Evolutionary conservation across 1,140 invertebrate genomes (phyloP), one percentile per base, ranked within the genome.

Genomic region (Pollicipes pollicipes): DNA sequence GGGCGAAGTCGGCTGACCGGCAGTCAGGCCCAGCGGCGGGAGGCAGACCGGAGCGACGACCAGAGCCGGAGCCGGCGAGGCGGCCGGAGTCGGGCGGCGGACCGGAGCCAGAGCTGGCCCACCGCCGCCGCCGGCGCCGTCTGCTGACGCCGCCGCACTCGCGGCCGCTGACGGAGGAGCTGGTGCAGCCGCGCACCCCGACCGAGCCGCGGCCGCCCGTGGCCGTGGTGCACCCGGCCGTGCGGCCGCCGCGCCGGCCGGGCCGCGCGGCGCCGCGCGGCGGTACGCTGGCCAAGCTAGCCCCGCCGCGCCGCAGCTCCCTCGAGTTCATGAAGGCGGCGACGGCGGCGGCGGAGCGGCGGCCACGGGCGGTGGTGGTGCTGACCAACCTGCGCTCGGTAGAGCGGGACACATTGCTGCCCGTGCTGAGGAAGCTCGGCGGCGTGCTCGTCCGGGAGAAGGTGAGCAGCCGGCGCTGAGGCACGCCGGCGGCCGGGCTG

Each of bases 401-500:
- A 30, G 73, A 73, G 35, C 71, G 66, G 29, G 30, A 32, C 6
- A 70, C 30, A 29, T 27, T 71, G 6, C 0, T 71, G 0, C 70
- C 68, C 16, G 69, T 73, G 68, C 71, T 73, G 26, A 64, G 35
- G 3, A 68, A 71, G 32, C 70, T 73, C 30, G 69, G 73, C 17
- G 29, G 64, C 1, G 68, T 30, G 10, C 4, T 28, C 2, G 21
- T 73, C 26, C 64, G 24, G 27, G 35, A 70, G 17, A 21, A 31
- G 26, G 70, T 73, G n/a, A n/a, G n/a, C n/a, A n/a, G n/a, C n/a
- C n/a, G n/a, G n/a, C n/a, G n/a, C n/a, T n/a, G n/a, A n/a, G n/a
- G n/a, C n/a, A n/a, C n/a, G n/a, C n/a, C n/a, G n/a, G n/a, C n/a
- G n/a, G n/a, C n/a, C n/a, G n/a, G n/a, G n/a, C n/a, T n/a, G n/a